phyloP scores from a whole-genome alignment of 2,888 invertebrate genomes.

The Lottia scabra region DNA sequence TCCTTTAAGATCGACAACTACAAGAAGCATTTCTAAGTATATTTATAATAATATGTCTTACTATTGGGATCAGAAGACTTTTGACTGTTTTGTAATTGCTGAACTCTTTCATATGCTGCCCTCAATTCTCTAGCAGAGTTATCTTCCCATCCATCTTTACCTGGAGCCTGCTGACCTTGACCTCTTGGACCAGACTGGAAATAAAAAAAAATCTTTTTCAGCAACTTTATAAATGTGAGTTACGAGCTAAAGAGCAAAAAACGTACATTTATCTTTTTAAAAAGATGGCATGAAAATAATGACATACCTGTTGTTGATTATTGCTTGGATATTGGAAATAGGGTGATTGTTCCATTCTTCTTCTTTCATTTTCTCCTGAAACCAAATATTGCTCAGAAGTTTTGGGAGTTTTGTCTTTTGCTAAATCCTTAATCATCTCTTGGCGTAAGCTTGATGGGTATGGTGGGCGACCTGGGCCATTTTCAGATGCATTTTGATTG shows the following conservation, averaged over 20 bases:
- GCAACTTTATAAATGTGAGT: no score
- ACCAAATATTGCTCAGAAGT: slow-evolving; percentile 51
- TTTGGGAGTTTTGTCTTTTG: slow-evolving; percentile 54
- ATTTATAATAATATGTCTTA: background rate
- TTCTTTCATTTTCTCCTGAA: slow-evolving; percentile 47
- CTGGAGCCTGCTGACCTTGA: no score
- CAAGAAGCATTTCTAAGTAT: background rate
- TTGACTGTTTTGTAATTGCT: slow-evolving; percentile 32
- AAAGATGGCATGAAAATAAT: background rate
- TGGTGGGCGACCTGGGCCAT: slow-evolving; percentile 56
- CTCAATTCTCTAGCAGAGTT: slow-evolving; percentile 28
- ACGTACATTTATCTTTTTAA: no score
- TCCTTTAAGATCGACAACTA: no score
- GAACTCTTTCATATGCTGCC: slow-evolving; percentile 32
- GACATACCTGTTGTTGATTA: slow-evolving; percentile 11
- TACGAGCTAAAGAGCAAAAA: no score
- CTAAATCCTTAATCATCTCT: slow-evolving; percentile 59
- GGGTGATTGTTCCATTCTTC: slow-evolving; percentile 52
- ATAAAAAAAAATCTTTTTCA: no score
- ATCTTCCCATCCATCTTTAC: background rate
- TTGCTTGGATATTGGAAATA: slow-evolving; percentile 64
- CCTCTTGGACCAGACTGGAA: no score
- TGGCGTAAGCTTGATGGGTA: slow-evolving; percentile 56
- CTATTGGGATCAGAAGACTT: slow-evolving; percentile 11
- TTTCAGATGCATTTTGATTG: slow-evolving; percentile 16